These are phyloP conservation scores for Etia nguti DNA, from an alignment of 2,113 vertebrate species.

Conservation along the genomic window DNA sequence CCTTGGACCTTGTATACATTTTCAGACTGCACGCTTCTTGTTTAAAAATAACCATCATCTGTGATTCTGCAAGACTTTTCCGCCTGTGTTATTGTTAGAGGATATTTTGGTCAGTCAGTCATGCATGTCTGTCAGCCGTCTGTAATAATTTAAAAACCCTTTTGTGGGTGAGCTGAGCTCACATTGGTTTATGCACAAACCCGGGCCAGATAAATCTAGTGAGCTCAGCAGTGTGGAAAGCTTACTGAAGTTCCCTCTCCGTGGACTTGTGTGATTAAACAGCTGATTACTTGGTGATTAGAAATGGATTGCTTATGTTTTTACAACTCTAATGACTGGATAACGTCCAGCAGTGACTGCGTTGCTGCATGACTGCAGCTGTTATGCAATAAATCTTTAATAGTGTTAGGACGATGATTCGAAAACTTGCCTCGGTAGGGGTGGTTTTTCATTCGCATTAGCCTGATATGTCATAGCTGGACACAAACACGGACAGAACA, in stretches of 20 bases:
- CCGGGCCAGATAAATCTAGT: conserved; percentile 8
- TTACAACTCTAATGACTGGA: not conserved
- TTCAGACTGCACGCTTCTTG: not conserved
- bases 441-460: not conserved
- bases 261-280: conserved; percentile 26
- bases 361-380: not conserved
- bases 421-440: not conserved
- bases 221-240: conserved; percentile 37
- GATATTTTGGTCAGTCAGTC: conserved; percentile 29
- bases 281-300: conserved; percentile 36
- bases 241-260: conserved; percentile 1
- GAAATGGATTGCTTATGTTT: conserved; percentile 18
- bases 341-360: not conserved
- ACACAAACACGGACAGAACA: not conserved
- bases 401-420: not conserved
- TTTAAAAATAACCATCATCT: conserved; percentile 27
- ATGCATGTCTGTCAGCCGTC: conserved; percentile 35
- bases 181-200: not conserved
- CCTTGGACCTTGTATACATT: not conserved
- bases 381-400: not conserved
- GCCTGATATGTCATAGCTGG: not conserved
- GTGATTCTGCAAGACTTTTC: not conserved
- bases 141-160: conserved; percentile 47
- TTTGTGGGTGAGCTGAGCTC: conserved; percentile 6
- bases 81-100: not conserved